Evolutionary conservation across 2,888 invertebrate genomes (phyloP).

Genomic region (Cryptophagus acutangulus): DNA sequence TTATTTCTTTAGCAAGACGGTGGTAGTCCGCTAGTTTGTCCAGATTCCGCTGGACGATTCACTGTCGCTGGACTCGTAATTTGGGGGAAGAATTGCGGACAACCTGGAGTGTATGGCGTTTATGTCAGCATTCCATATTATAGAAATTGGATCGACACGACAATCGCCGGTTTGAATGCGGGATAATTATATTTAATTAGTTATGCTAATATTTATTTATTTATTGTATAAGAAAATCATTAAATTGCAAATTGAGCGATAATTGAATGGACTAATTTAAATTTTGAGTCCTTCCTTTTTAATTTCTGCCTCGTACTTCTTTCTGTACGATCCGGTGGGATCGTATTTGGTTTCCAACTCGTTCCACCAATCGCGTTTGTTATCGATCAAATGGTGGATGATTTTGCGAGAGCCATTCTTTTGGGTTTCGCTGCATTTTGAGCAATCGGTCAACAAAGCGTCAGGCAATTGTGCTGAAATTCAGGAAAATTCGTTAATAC

Average conservation of each 20-base stretch:
- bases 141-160: conserved; percentile 26
- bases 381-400: conserved; percentile 60
- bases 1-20: conserved; percentile 62
- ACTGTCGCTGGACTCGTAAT: conserved; percentile 63
- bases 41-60: conserved; percentile 47
- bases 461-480: conserved; percentile 56
- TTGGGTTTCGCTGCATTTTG: conserved; percentile 64
- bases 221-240: too few species aligned
- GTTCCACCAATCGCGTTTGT: conserved; percentile 61
- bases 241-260: too few species aligned
- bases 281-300: conserved; percentile 21
- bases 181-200: too few species aligned
- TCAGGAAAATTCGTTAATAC: too few species aligned
- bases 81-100: conserved; percentile 72
- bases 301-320: conserved; percentile 57
- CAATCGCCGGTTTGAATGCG: conserved; percentile 10
- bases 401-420: conserved; percentile 59
- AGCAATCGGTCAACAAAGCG: conserved; percentile 62
- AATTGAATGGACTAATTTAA: too few species aligned
- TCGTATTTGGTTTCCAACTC: conserved; percentile 65
- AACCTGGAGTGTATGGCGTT: conserved; percentile 66
- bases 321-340: conserved; percentile 59
- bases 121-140: conserved; percentile 70
- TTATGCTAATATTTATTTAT: too few species aligned
- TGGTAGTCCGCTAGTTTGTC: conserved; percentile 66